These are phyloP conservation scores for Genyomyrus donnyi DNA, from an alignment of 2,113 vertebrate species.

Conservation along the genomic window DNA sequence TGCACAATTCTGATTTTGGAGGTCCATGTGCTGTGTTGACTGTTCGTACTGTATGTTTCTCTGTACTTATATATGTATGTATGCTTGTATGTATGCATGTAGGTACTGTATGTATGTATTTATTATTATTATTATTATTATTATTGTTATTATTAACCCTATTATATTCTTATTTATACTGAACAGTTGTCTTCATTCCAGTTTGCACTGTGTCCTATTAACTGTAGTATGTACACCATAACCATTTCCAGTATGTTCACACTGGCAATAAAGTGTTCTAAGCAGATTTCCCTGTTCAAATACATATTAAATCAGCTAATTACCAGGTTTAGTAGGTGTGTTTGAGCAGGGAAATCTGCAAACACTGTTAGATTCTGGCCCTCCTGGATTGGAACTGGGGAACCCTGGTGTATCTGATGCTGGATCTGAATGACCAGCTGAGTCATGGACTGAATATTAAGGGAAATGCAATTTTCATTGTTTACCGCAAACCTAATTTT, in stretches of 20 bases:
- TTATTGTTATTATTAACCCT: too few relatives aligned
- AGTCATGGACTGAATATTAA: not conserved
- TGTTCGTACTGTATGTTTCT: too few relatives aligned
- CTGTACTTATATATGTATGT: too few relatives aligned
- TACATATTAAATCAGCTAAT: not conserved
- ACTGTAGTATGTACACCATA: too few relatives aligned
- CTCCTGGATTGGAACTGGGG: not conserved
- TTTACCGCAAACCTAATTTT: not conserved
- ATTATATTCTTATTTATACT: too few relatives aligned
- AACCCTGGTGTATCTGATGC: not conserved
- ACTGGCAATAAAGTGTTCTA: too few relatives aligned
- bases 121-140: too few relatives aligned
- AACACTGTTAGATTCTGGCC: not conserved
- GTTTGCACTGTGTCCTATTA: too few relatives aligned
- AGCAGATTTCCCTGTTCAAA: not conserved
- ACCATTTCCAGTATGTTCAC: too few relatives aligned
- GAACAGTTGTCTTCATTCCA: too few relatives aligned
- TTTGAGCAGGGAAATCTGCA: not conserved
- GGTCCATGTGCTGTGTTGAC: not conserved
- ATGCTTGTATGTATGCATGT: too few relatives aligned
- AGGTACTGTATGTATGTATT: too few relatives aligned
- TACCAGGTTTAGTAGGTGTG: not conserved
- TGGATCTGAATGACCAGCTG: not conserved
- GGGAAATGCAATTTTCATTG: not conserved
- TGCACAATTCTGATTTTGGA: not conserved